Conservation (phyloP, 1,140 invertebrate species). For the Wasmannia auropunctata region DNA sequence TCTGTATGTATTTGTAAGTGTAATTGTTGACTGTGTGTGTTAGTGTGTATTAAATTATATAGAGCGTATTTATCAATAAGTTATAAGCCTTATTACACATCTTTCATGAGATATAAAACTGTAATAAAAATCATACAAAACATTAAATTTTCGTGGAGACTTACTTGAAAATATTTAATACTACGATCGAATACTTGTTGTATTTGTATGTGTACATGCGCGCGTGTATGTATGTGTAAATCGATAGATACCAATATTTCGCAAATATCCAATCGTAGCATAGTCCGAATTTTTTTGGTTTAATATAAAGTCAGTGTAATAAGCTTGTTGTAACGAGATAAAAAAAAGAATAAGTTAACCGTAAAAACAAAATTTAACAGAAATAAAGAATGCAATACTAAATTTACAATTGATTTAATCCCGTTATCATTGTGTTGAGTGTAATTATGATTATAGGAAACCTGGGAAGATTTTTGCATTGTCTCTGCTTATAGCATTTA, state of each 20-base stretch:
- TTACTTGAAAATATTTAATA: neutral
- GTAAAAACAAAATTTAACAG: neutral
- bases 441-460: slow-evolving; percentile 32
- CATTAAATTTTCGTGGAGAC: neutral
- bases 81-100: neutral
- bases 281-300: neutral
- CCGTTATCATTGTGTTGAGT: slow-evolving; percentile 4
- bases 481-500: neutral
- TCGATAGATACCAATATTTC: neutral
- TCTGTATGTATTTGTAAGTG: slow-evolving; percentile 62
- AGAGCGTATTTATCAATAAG: slow-evolving; percentile 6
- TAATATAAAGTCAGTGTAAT: neutral
- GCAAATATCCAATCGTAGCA: neutral
- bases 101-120: neutral
- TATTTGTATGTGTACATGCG: neutral
- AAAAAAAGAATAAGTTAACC: neutral
- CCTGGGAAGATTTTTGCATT: slow-evolving; percentile 23
- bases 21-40: slow-evolving; percentile 62
- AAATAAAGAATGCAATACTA: neutral
- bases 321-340: slow-evolving; percentile 9
- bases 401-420: neutral
- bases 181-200: slow-evolving; percentile 25
- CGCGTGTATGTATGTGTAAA: neutral
- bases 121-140: neutral
- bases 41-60: neutral